Percentiles rank a stretch among this genome's conserved stretches.
Conservation (phyloP, 2,888 invertebrate species). For the Tetragonula carbonaria region DNA sequence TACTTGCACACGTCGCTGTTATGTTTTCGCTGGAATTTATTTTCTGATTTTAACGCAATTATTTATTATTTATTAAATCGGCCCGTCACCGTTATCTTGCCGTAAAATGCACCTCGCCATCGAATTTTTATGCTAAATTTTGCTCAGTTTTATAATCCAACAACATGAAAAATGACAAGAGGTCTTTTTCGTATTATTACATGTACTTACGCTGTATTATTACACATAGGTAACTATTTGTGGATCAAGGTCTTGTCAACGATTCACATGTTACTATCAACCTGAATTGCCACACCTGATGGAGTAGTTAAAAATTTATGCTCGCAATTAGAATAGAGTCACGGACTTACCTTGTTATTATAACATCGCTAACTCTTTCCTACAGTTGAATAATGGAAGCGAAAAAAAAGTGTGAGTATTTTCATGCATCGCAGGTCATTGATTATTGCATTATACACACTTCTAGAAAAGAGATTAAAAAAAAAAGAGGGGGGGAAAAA, state of each 20-base stretch:
- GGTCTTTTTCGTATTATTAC: slow-evolving; percentile 50
- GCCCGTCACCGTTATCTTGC: not conserved
- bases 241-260: slow-evolving; percentile 66
- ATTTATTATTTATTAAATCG: too few species aligned
- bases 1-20: too few species aligned
- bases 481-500: too few species aligned
- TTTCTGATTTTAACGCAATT: too few species aligned
- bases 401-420: not conserved
- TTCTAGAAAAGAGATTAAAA: not conserved
- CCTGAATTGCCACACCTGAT: slow-evolving; percentile 5
- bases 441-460: not conserved
- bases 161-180: slow-evolving; percentile 21
- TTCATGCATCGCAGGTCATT: not conserved
- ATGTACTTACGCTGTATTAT: slow-evolving; percentile 23
- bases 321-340: slow-evolving; percentile 41
- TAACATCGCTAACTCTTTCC: not conserved
- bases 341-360: not conserved
- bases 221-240: slow-evolving; percentile 54
- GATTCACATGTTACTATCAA: slow-evolving; percentile 49
- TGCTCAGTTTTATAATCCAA: too few species aligned
- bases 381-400: not conserved
- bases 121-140: not conserved
- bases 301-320: slow-evolving; percentile 52
- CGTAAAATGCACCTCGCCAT: not conserved
- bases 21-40: too few species aligned